Conservation (phyloP, 2,113 vertebrate species). For the Phrynosoma blainvillii region DNA sequence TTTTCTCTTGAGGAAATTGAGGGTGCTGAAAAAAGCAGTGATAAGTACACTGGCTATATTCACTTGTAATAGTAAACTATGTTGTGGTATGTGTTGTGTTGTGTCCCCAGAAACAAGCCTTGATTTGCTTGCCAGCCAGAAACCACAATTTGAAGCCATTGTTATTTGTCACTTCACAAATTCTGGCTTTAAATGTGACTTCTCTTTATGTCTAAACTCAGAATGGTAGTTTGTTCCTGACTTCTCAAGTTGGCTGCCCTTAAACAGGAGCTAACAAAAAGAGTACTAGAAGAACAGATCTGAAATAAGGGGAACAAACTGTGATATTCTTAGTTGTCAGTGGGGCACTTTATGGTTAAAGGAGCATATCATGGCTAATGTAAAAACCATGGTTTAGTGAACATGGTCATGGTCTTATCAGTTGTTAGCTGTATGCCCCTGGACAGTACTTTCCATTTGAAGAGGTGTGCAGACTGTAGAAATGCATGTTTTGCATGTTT, state of each 20-base stretch:
- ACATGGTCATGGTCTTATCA: too few relatives aligned
- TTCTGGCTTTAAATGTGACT: neutral
- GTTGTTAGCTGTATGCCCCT: neutral
- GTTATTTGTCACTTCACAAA: neutral
- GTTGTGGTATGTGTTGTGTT: too few relatives aligned
- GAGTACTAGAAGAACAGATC: neutral
- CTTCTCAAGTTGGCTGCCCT: neutral
- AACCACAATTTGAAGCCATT: neutral
- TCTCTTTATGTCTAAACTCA: neutral
- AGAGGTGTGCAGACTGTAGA: neutral
- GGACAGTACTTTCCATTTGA: neutral
- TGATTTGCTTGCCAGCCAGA: too few relatives aligned
- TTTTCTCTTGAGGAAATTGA: neutral
- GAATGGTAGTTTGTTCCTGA: neutral
- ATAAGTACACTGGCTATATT: too few relatives aligned
- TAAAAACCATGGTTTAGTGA: neutral
- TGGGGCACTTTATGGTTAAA: too few relatives aligned
- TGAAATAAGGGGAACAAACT: neutral
- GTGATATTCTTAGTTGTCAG: too few relatives aligned
- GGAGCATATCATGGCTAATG: too few relatives aligned
- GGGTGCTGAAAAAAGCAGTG: neutral
- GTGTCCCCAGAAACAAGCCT: too few relatives aligned
- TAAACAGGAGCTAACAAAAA: neutral
- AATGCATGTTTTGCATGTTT: too few relatives aligned
- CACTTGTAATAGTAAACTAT: too few relatives aligned